A percentile compares a stretch with the other conserved stretches of the same genome.
phyloP scores from a whole-genome alignment of 2,888 invertebrate genomes.

The Adineta ricciae region DNA sequence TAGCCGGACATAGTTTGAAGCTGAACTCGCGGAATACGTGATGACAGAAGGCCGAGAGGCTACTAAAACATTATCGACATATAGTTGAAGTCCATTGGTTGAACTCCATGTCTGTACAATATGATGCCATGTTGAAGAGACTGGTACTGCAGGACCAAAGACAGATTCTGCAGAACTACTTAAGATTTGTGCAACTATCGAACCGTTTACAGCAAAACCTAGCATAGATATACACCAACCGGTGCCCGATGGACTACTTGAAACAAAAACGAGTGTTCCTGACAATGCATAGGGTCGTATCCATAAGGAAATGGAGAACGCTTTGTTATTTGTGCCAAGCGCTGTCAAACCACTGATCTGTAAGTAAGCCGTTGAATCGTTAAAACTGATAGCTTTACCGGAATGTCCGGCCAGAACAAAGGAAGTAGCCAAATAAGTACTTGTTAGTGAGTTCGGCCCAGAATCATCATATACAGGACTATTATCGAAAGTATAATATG shows the following conservation, averaged over 20 bases:
- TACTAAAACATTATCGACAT: not conserved
- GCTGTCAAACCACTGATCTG: not conserved
- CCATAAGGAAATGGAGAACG: not conserved
- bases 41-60: not conserved
- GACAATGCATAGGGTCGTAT: not conserved
- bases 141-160: not conserved
- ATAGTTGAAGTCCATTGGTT: not conserved
- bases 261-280: not conserved
- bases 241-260: not conserved
- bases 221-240: not conserved
- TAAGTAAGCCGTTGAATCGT: not conserved
- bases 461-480: not conserved
- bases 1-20: not conserved
- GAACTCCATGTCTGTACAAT: not conserved
- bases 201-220: not conserved
- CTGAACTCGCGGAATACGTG: not conserved
- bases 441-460: not conserved
- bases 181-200: not conserved
- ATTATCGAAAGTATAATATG: not conserved
- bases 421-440: not conserved
- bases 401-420: not conserved
- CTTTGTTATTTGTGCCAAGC: not conserved
- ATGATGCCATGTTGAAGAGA: not conserved
- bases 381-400: not conserved
- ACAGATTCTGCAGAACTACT: not conserved